Conservation (phyloP, 2,797 vertebrate genomes). For the Micromesistius poutassou region DNA sequence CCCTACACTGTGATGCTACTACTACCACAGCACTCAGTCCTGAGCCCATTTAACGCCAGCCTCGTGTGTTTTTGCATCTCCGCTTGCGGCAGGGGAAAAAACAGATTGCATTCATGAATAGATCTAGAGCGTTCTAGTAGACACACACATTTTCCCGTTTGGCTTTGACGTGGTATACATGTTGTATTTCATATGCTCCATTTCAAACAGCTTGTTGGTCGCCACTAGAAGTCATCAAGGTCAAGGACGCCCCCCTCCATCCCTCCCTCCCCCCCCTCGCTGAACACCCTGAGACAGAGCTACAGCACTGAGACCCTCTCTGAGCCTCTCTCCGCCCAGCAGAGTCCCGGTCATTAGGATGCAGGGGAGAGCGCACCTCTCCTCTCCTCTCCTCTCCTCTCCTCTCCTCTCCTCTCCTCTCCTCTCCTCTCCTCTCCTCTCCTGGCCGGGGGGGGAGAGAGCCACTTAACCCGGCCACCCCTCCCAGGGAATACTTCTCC, state of each 20-base stretch:
- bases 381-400: no score
- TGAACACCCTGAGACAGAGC: not conserved
- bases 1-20: not conserved
- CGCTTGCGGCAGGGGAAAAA: not conserved
- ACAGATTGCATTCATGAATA: not conserved
- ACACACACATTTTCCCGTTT: not conserved
- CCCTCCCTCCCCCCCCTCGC: no score
- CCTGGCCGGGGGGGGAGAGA: constrained; percentile 17
- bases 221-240: no score
- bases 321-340: no score
- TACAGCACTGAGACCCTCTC: not conserved
- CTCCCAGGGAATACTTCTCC: constrained; percentile 16
- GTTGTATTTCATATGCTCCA: no score
- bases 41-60: constrained; percentile 23
- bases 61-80: not conserved
- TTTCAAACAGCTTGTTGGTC: not conserved
- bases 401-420: no score
- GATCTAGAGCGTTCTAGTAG: not conserved
- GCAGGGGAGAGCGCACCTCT: constrained; percentile 30
- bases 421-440: no score
- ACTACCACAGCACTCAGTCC: constrained; percentile 8
- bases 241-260: not conserved
- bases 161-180: not conserved
- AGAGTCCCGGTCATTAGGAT: constrained; percentile 33
- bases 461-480: constrained; percentile 52